phyloP scores from a whole-genome alignment of 1,140 invertebrate species.

The Aleiodes sp. region DNA sequence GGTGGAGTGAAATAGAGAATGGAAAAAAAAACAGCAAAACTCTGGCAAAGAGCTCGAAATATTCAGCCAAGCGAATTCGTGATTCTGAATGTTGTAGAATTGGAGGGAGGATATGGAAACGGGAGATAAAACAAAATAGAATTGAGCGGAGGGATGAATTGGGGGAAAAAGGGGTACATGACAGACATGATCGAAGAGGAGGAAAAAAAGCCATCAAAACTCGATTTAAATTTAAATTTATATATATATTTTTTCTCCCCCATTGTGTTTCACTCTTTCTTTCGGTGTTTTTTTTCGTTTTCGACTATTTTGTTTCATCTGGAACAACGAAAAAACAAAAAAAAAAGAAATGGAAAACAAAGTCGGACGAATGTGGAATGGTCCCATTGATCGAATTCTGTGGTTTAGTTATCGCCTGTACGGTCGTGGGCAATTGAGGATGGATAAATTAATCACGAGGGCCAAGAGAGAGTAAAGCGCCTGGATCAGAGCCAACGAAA shows the following conservation, averaged over 20 bases:
- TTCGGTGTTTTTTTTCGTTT: background rate
- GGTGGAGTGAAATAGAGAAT: background rate
- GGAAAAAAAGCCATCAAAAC: constrained; percentile 10
- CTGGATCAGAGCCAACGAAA: too few relatives aligned
- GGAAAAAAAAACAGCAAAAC: background rate
- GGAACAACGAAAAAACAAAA: too few relatives aligned
- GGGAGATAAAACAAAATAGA: constrained; percentile 25
- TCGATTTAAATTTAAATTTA: background rate
- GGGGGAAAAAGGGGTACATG: constrained; percentile 2
- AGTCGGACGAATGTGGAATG: too few relatives aligned
- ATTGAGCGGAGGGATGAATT: background rate
- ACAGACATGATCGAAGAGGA: constrained; percentile 10
- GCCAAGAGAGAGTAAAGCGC: too few relatives aligned
- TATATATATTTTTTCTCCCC: background rate
- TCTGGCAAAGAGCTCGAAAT: background rate
- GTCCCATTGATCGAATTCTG: too few relatives aligned
- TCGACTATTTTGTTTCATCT: background rate
- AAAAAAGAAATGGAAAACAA: too few relatives aligned
- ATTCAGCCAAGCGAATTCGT: background rate
- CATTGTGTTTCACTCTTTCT: too few relatives aligned
- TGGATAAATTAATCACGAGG: background rate
- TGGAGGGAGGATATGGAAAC: constrained; percentile 8
- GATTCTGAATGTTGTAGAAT: constrained; percentile 8
- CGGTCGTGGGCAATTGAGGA: background rate
- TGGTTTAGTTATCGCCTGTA: too few relatives aligned